Percentiles rank a stretch among this genome's conserved stretches.
Evolutionary conservation across 2,797 vertebrate species (phyloP).

Genomic region (Kryptolebias ocellatus): DNA sequence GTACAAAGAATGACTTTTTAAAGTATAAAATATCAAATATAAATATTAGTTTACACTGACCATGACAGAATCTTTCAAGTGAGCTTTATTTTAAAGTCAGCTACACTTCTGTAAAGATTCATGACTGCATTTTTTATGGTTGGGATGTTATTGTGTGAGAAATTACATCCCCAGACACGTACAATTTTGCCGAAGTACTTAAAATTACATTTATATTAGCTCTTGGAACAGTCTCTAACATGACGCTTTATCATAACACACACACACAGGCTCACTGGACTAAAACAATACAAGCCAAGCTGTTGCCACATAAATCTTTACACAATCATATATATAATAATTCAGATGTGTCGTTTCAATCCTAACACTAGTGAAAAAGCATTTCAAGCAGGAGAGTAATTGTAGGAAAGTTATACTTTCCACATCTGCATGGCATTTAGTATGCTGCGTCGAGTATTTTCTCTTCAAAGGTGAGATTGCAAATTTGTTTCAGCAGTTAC

Average conservation of each 20-base stretch:
- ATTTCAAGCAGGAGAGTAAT: constrained; percentile 15
- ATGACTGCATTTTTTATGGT: neutral
- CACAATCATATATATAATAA: constrained; percentile 14
- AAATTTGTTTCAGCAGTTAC: constrained; percentile 54
- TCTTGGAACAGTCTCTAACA: neutral
- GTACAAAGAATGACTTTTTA: neutral
- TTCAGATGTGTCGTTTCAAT: constrained; percentile 8
- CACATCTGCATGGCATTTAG: constrained; percentile 62
- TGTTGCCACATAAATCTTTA: neutral
- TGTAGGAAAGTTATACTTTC: constrained; percentile 9
- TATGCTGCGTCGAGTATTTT: constrained; percentile 58
- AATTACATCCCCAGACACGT: neutral
- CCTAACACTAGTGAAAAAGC: constrained; percentile 9
- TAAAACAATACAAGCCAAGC: neutral
- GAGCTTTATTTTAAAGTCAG: no score
- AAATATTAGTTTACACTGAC: no score
- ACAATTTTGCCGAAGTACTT: neutral
- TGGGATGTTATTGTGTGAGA: neutral
- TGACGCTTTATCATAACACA: neutral
- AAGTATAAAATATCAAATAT: no score
- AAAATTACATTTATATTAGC: neutral
- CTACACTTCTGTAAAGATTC: no score
- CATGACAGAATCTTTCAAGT: no score
- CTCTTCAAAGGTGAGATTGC: constrained; percentile 57
- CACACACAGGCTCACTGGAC: neutral